A percentile compares a stretch with the other conserved stretches of the same genome.
Conservation (phyloP, 1,140 invertebrate genomes). For the Nylanderia fulva region DNA sequence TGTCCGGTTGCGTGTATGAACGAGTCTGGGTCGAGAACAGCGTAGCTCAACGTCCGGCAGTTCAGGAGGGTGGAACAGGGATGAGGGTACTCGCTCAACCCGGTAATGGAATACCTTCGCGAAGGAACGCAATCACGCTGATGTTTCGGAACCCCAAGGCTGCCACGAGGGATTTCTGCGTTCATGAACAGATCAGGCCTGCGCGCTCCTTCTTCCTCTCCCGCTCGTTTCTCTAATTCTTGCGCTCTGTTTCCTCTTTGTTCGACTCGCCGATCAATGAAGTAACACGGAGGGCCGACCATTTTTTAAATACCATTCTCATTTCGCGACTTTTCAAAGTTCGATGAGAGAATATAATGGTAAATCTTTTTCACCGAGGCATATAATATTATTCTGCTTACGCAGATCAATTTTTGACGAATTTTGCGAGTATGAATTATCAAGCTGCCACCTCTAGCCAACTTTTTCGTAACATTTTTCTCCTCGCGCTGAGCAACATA, state of each 20-base stretch:
- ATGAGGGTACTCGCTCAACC: conserved; percentile 74
- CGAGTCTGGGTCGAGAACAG: conserved; percentile 52
- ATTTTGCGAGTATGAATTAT: conserved; percentile 37
- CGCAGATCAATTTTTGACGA: neutral
- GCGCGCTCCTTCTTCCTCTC: conserved; percentile 74
- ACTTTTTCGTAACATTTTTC: conserved; percentile 39
- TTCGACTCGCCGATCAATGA: conserved; percentile 50
- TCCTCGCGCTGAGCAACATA: conserved; percentile 47
- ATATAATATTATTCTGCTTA: neutral
- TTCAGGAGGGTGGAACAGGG: conserved; percentile 71
- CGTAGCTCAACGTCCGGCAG: conserved; percentile 56
- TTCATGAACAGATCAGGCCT: conserved; percentile 84
- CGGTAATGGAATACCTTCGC: conserved; percentile 85
- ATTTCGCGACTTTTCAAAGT: neutral
- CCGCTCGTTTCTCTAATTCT: conserved; percentile 73
- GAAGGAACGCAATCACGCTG: conserved; percentile 85
- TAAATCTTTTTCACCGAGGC: neutral
- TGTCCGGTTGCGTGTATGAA: conserved; percentile 56
- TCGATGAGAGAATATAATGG: neutral
- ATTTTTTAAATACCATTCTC: conserved; percentile 7
- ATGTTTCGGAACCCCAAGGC: conserved; percentile 84
- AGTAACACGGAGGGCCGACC: neutral
- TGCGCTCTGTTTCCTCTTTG: conserved; percentile 14
- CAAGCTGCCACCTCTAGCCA: conserved; percentile 2
- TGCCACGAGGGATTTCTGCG: conserved; percentile 85